These are phyloP conservation scores for Beris morrisii DNA, from an alignment of 2,888 invertebrate species.

Conservation along the genomic window DNA sequence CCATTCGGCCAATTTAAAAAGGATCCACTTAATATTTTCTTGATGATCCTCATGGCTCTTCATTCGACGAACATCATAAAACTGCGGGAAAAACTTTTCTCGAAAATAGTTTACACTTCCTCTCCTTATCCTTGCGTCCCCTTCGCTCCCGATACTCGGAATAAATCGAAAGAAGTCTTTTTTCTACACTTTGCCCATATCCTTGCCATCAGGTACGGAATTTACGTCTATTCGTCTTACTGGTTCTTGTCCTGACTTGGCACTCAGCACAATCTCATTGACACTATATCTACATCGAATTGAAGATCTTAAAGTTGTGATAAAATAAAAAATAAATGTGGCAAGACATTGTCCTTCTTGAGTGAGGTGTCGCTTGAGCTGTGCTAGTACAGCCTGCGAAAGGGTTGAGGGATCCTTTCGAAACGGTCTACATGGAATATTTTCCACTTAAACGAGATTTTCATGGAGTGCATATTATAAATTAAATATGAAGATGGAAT, in stretches of 20 bases:
- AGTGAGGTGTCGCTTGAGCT: not conserved
- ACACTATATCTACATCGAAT: too few relatives aligned
- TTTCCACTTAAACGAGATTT: slow-evolving; percentile 35
- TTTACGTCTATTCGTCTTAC: too few relatives aligned
- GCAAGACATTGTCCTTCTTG: slow-evolving; percentile 9
- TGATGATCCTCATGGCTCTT: slow-evolving; percentile 12
- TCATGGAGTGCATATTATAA: slow-evolving; percentile 37
- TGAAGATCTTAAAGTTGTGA: too few relatives aligned
- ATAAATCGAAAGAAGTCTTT: not conserved
- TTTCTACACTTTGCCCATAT: slow-evolving; percentile 1
- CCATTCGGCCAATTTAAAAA: slow-evolving; percentile 34
- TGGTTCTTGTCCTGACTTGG: too few relatives aligned
- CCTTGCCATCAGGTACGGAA: too few relatives aligned
- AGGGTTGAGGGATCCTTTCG: slow-evolving; percentile 1
- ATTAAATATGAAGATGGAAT: slow-evolving; percentile 34
- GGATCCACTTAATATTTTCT: slow-evolving; percentile 34
- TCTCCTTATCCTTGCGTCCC: not conserved
- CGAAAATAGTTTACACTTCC: slow-evolving; percentile 30
- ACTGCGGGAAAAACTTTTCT: not conserved
- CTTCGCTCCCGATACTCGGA: not conserved
- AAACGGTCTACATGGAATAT: slow-evolving; percentile 25
- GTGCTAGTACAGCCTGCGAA: not conserved
- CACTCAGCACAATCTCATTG: too few relatives aligned
- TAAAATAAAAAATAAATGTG: not conserved
- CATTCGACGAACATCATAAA: slow-evolving; percentile 26